Evolutionary conservation across 2,888 invertebrate species (phyloP), one percentile per base, ranked within the genome.

Genomic region (Coremacera marginata): DNA sequence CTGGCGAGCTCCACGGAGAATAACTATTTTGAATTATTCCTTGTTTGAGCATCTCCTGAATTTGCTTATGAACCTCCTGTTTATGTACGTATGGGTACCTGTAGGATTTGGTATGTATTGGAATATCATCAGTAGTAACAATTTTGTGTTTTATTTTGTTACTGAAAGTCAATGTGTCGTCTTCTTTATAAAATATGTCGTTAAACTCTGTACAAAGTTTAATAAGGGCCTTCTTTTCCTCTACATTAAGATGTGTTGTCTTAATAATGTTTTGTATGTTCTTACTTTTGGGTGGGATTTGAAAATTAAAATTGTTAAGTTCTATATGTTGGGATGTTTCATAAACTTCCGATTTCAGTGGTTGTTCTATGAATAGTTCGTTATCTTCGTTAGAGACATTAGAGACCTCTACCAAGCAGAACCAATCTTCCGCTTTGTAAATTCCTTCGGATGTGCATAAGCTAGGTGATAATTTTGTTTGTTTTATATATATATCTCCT

Each of bases 61-160:
- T 65, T 34, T 76, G 76, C 16, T 9, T 73, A 22, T 72, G 8
- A 11, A 78, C 65, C 31, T 78, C 78, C 5, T 25, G 49, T 14
- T 74, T 60, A 51, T 76, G 74, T 5, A 78, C 51, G 8, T 76
- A 44, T 16, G 74, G 74, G 49, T 76, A 76, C 34, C 62, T 60
- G 16, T 70, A 70, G 8, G 37, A 37, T 51, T 75, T 75, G 5
- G 31, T 37, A 44, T 72, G 19, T 14, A 68, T 67, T n/a, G 76
- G 72, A 14, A 44, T 67, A 27, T 76, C 76, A 7, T 51, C 22
- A 22, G n/a, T 62, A 14, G 75, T 75, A 2, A 22, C 5, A 16
- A 75, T 75, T 60, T 49, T 49, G 44, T 68, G 75, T 44, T 60
- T 37, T n/a, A 60, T 49, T 16, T 37, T 34, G 22, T 63, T 62